Base-by-base conservation (phyloP, 1,140 invertebrate genomes). In the Lanistes nyassanus region DNA sequence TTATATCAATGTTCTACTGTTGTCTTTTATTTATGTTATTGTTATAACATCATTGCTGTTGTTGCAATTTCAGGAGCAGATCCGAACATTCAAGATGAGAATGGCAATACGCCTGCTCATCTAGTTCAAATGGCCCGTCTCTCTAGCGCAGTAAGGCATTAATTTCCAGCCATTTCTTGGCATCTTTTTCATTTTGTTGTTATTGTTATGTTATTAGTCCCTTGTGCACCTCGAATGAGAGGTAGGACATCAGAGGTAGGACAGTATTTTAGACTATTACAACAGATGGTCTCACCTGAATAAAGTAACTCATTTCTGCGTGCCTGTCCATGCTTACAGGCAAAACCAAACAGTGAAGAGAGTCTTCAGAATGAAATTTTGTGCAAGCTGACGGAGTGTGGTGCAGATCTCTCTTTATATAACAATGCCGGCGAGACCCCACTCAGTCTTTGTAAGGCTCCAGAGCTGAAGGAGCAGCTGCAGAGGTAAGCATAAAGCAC, bases 401-500 rank as follows among this genome's bases (percentile, higher is more conserved):
- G 73, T 36, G 73, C 64, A 19, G 64, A 67, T 36, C 64, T 75
- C 21, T 16, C 55, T 34, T 19, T 47, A 2, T 11, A 34, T 1
- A 75, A 75, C 73, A 75, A 56, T 3, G 39, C 13, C 0, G 73
- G 73, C 26, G n/a, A 75, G 31, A 75, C 64, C 2, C 73, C 73
- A 26, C 69, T 78, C 42, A 71, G 76, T 31, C 70, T 80, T n/a
- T 74, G 77, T 34, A 53, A 64, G 21, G 72, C 75, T 6, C 70
- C 70, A 6, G 36, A 71, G 36, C 70, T 72, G 1, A 76, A 67
- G 34, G 58, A 73, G 55, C 9, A 26, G n/a, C 67, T 77, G 60
- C 53, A 53, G 69, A 31, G 37, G 53, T 36, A 23, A 71, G 13
- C 36, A 53, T 47, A n/a, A n/a, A n/a, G n/a, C n/a, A 0, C 42